These are phyloP conservation scores for Drosophila barbarae DNA, from an alignment of 2,888 invertebrate genomes.

Conservation along the genomic window DNA sequence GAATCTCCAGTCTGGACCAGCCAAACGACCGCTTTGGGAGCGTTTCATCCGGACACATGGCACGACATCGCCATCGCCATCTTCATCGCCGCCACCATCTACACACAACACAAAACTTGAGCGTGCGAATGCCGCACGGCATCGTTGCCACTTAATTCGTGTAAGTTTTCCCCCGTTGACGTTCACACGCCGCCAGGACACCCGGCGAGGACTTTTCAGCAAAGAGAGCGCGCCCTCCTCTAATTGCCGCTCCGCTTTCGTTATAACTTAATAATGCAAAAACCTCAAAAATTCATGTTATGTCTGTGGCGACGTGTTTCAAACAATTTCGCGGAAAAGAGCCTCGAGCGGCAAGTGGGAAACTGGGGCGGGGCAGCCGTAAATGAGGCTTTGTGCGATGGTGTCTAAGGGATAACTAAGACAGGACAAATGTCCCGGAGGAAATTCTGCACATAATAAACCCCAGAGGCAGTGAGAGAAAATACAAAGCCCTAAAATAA, in stretches of 20 bases:
- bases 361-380: conserved; percentile 10
- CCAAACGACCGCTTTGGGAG: conserved; percentile 65
- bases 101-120: conserved; percentile 7
- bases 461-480: conserved; percentile 1
- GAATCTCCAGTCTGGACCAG: conserved; percentile 23
- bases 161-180: conserved; percentile 56
- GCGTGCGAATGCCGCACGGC: conserved; percentile 27
- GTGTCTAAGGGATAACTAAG: conserved; percentile 15
- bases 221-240: conserved; percentile 29
- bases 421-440: conserved; percentile 3
- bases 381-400: conserved; percentile 18
- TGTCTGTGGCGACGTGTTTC: conserved; percentile 52
- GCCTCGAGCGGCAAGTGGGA: conserved; percentile 7
- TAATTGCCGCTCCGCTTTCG: conserved; percentile 63
- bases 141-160: conserved; percentile 61
- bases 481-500: neutral
- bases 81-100: conserved; percentile 1
- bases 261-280: conserved; percentile 61
- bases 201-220: neutral
- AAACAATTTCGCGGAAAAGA: conserved; percentile 57
- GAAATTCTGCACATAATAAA: conserved; percentile 11
- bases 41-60: conserved; percentile 23
- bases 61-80: conserved; percentile 7
- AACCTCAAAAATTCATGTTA: conserved; percentile 56
- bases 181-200: conserved; percentile 21